Evolutionary conservation across 2,113 vertebrate genomes (phyloP), one percentile per base, ranked within the genome.

Genomic region (Nyctibius bracteatus): DNA sequence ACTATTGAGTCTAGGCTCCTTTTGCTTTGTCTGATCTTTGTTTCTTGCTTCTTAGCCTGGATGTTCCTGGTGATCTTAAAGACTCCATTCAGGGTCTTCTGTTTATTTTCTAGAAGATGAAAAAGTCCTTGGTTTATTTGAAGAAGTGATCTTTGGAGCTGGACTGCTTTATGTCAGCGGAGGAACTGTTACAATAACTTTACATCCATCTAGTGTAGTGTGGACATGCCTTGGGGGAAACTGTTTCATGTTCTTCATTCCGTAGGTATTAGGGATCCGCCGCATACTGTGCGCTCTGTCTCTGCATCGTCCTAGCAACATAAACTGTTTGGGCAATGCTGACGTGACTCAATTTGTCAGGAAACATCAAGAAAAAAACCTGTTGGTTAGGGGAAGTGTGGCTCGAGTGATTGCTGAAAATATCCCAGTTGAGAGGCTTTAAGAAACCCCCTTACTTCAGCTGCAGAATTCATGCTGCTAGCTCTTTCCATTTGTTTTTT

Each of bases 391-490:
- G 84, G 95, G 96, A 96, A 97, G 86, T 74, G 59, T 92, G 94
- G 67, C 91, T 85, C 10, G 9, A 81, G 59, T 24, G 80, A 81
- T 88, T 87, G 65, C 96, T 92, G 86, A 92, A 96, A 96, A 96
- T 94, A 97, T 21, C 91, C 47, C 55, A 5, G 43, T 81, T 25
- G 20, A 44, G 91, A 84, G 75, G 63, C 77, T 84, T 24, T 30
- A 11, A 77, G 58, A 41, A 52, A 4, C 13, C 51, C 55, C 49
- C 24, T 47, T 11, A 0, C 20, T 68, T 15, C 35, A 73, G 73
- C 52, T 67, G 47, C 62, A 68, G 65, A 41, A 43, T 35, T 72
- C 83, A 43, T 20, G 62, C 81, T 41, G 82, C 41, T 82, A 18
- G 14, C 55, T 68, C 51, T 85, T 82, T 2, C 52, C 20, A 3